Evolutionary conservation across 2,888 invertebrate species (phyloP).

Genomic region (Aspidiotus rigidus): DNA sequence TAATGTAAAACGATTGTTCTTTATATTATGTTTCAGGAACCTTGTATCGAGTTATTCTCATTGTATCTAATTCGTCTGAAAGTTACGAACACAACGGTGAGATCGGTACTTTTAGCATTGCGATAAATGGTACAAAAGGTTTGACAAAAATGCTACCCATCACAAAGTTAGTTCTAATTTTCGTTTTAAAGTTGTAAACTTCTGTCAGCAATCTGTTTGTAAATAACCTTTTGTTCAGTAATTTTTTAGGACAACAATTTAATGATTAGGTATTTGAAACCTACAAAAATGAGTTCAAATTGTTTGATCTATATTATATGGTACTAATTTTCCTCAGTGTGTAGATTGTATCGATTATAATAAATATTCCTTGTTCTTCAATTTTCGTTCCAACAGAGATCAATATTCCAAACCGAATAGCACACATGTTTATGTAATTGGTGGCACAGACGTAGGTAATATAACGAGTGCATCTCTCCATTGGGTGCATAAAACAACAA

Average conservation of each 20-base stretch:
- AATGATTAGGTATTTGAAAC: no score
- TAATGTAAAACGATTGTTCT: conserved; percentile 1
- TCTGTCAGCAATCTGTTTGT: no score
- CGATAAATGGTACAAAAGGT: conserved; percentile 54
- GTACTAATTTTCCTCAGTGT: no score
- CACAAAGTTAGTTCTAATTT: conserved; percentile 17
- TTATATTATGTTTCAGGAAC: conserved; percentile 51
- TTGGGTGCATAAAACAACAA: conserved; percentile 69
- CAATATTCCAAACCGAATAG: conserved; percentile 62
- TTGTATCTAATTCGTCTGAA: conserved; percentile 62
- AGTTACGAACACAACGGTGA: conserved; percentile 68
- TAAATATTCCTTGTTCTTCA: not conserved
- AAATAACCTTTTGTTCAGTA: no score
- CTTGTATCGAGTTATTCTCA: conserved; percentile 66
- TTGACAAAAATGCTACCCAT: conserved; percentile 47
- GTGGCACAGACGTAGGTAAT: conserved; percentile 57
- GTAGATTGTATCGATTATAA: no score
- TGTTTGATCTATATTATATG: no score
- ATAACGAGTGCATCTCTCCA: conserved; percentile 60
- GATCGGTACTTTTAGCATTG: conserved; percentile 61
- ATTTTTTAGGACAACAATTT: no score
- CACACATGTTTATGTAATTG: conserved; percentile 56
- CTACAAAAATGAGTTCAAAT: no score
- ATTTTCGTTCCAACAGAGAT: conserved; percentile 39
- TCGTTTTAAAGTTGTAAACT: no score